These are phyloP conservation scores for Bovichtus diacanthus DNA, from an alignment of 2,797 vertebrate species.

Conservation along the genomic window DNA sequence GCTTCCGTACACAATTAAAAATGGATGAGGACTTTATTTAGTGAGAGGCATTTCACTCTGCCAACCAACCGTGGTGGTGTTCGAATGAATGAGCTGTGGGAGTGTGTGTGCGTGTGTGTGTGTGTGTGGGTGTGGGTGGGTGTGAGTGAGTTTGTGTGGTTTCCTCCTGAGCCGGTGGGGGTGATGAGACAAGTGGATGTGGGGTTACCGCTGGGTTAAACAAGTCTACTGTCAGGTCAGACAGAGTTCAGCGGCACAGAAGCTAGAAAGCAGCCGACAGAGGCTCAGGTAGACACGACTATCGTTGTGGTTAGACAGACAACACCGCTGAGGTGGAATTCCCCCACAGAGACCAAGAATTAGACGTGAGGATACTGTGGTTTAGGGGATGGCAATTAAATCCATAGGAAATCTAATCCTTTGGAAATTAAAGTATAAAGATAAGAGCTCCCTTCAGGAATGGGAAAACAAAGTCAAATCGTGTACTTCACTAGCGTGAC, in stretches of 20 bases:
- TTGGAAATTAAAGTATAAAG: conserved; percentile 64
- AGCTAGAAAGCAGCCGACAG: conserved; percentile 49
- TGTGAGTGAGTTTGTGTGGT: conserved; percentile 16
- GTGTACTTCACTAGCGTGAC: conserved; percentile 39
- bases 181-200: conserved; percentile 64
- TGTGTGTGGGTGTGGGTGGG: conserved; percentile 17
- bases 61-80: conserved; percentile 52
- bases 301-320: conserved; percentile 47
- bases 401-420: conserved; percentile 63
- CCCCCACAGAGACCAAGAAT: conserved; percentile 35
- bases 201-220: conserved; percentile 75
- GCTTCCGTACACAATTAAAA: conserved; percentile 67
- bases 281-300: conserved; percentile 47
- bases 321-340: conserved; percentile 49
- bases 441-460: conserved; percentile 41
- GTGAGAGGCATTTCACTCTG: conserved; percentile 55
- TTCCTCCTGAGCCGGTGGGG: conserved; percentile 40
- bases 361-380: conserved; percentile 38
- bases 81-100: conserved; percentile 65
- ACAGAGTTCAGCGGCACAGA: conserved; percentile 70
- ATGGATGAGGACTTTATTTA: conserved; percentile 78
- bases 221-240: conserved; percentile 71
- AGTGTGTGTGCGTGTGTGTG: conserved; percentile 12
- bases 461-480: conserved; percentile 48
- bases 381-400: conserved; percentile 56